Percentiles rank a stretch among this genome's conserved stretches.
phyloP scores from a whole-genome alignment of 1,140 invertebrate species.

The Tetramorium simillimum region DNA sequence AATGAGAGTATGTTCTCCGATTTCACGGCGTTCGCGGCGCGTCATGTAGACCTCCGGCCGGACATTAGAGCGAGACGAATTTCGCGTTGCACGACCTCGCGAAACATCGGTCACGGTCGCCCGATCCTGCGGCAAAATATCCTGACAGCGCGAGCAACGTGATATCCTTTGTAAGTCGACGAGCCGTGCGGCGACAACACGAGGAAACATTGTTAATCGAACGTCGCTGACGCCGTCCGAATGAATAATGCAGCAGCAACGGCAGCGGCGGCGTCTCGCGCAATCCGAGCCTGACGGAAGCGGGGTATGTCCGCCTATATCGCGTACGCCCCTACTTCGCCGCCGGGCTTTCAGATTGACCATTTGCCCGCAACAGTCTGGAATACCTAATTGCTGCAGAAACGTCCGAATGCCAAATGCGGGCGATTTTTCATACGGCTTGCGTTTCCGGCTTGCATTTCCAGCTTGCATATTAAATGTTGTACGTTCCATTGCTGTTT shows the following conservation, averaged over 20 bases:
- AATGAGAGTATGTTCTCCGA: slow-evolving; percentile 27
- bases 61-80: slow-evolving; percentile 45
- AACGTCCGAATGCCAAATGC: not conserved
- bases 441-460: not conserved
- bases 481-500: too few species aligned
- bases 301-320: slow-evolving; percentile 37
- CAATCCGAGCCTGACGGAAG: slow-evolving; percentile 59
- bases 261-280: slow-evolving; percentile 50
- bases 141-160: slow-evolving; percentile 35
- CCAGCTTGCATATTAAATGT: not conserved
- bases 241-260: slow-evolving; percentile 67
- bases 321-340: slow-evolving; percentile 36
- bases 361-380: slow-evolving; percentile 40
- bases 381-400: slow-evolving; percentile 49
- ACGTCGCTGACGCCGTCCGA: slow-evolving; percentile 57
- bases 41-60: not conserved
- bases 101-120: slow-evolving; percentile 58
- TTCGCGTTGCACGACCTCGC: slow-evolving; percentile 34
- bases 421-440: slow-evolving; percentile 5
- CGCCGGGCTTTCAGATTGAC: slow-evolving; percentile 44
- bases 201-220: slow-evolving; percentile 66
- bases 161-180: slow-evolving; percentile 64
- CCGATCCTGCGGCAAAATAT: slow-evolving; percentile 62
- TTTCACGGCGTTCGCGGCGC: slow-evolving; percentile 36
- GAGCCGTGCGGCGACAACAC: slow-evolving; percentile 58